Evolutionary conservation across 2,797 vertebrate genomes (phyloP).

Genomic region (Typhlichthys subterraneus): DNA sequence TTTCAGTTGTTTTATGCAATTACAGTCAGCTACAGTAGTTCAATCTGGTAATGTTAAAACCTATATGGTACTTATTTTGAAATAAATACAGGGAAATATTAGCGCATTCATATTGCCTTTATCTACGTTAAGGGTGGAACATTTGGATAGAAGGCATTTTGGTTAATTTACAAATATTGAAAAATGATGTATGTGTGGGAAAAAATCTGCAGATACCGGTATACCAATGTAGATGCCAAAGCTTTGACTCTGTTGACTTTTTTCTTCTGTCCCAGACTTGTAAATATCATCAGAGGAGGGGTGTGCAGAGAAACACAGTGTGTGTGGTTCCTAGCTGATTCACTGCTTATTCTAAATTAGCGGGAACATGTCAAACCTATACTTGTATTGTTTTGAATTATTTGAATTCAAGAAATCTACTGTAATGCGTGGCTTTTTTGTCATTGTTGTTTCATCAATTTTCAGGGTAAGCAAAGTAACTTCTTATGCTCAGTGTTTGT

Average conservation of each 20-base stretch:
- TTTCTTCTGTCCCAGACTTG: slow-evolving; percentile 27
- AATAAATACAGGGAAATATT: background rate
- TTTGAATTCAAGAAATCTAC: slow-evolving; percentile 9
- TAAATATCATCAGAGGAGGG: slow-evolving; percentile 66
- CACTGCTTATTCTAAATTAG: slow-evolving; percentile 44
- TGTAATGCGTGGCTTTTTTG: background rate
- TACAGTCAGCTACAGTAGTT: too few species aligned
- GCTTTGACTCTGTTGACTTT: slow-evolving; percentile 54
- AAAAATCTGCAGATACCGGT: slow-evolving; percentile 1
- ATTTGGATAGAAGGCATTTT: background rate
- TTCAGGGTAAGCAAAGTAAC: slow-evolving; percentile 8
- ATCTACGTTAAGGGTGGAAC: background rate
- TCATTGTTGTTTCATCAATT: slow-evolving; percentile 3
- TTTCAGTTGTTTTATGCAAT: too few species aligned
- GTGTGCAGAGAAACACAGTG: slow-evolving; percentile 11
- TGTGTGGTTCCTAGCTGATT: slow-evolving; percentile 23
- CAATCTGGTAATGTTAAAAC: too few species aligned
- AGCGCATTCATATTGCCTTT: background rate
- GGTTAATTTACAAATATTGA: slow-evolving; percentile 14
- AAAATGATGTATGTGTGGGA: background rate
- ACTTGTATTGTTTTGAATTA: slow-evolving; percentile 11
- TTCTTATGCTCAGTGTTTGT: slow-evolving; percentile 23
- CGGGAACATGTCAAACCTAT: background rate
- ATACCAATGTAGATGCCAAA: background rate
- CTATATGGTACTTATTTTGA: background rate